A percentile compares a stretch with the other conserved stretches of the same genome.
phyloP scores from a whole-genome alignment of 2,888 invertebrate species.

The Drosophila austrosaltans region DNA sequence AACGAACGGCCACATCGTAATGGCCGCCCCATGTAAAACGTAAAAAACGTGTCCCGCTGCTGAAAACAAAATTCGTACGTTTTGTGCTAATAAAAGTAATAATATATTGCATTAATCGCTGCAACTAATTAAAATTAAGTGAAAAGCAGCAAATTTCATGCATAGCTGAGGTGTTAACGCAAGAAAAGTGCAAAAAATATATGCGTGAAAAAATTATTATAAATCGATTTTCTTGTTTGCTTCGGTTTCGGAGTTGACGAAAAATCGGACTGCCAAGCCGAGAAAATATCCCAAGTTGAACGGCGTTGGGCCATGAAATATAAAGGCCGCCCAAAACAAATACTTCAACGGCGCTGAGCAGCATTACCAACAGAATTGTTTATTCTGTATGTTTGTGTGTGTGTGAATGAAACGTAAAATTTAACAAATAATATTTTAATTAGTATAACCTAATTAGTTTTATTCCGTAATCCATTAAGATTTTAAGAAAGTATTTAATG shows the following conservation, averaged over 20 bases:
- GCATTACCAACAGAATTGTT: not conserved
- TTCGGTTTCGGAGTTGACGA: constrained; percentile 46
- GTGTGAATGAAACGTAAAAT: constrained; percentile 4
- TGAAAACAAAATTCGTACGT: constrained; percentile 82
- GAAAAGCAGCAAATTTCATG: constrained; percentile 68
- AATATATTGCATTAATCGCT: constrained; percentile 76
- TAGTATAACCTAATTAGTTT: not conserved
- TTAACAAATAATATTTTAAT: not conserved
- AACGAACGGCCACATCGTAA: constrained; percentile 51
- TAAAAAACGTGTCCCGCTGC: constrained; percentile 83
- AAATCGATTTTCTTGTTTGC: constrained; percentile 79
- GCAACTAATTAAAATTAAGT: constrained; percentile 72
- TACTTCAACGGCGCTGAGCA: constrained; percentile 8
- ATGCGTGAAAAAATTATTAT: constrained; percentile 82
- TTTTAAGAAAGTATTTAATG: not conserved
- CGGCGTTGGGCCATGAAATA: constrained; percentile 50
- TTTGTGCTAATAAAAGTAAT: constrained; percentile 76
- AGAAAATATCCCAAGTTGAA: constrained; percentile 26
- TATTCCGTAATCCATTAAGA: not conserved
- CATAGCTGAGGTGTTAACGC: constrained; percentile 48
- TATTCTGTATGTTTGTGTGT: constrained; percentile 3
- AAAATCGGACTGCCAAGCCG: constrained; percentile 60
- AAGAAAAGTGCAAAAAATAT: constrained; percentile 75
- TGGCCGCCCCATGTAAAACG: constrained; percentile 80
- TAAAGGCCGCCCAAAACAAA: constrained; percentile 20